Conservation (phyloP, 2,113 vertebrate genomes). For the Lonchura striata region DNA sequence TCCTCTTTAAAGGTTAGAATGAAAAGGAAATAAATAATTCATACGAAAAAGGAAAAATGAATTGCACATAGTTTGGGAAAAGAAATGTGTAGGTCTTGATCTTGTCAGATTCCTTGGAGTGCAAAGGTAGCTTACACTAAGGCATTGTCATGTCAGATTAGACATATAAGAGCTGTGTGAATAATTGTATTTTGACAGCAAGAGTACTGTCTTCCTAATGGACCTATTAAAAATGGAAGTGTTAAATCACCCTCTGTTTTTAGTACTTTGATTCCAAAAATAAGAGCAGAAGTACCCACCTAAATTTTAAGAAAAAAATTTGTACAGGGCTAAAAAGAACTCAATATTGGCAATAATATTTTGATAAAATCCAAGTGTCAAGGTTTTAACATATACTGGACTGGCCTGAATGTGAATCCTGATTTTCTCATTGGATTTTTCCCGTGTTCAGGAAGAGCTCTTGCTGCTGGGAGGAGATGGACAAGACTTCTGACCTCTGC, state of each 20-base stretch:
- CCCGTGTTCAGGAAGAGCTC: not conserved
- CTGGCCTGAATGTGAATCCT: not conserved
- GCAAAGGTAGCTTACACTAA: not conserved
- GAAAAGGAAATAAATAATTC: not conserved
- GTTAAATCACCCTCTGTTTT: not conserved
- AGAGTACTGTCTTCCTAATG: not conserved
- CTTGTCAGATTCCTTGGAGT: not conserved
- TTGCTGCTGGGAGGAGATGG: not conserved
- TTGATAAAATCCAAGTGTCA: not conserved
- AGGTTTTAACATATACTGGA: not conserved
- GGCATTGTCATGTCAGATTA: not conserved
- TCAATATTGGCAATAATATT: not conserved
- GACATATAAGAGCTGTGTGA: not conserved
- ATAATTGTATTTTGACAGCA: not conserved
- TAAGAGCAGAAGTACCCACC: not conserved
- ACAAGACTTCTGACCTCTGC: not conserved
- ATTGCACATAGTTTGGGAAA: not conserved
- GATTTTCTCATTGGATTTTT: not conserved
- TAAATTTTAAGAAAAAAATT: not conserved
- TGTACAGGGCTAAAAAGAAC: not conserved
- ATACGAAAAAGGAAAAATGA: not conserved
- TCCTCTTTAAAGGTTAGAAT: not conserved
- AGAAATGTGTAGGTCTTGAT: not conserved
- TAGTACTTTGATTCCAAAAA: not conserved
- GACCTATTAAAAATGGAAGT: not conserved